phyloP scores from a whole-genome alignment of 2,113 vertebrate species.

The Isichthys henryi region DNA sequence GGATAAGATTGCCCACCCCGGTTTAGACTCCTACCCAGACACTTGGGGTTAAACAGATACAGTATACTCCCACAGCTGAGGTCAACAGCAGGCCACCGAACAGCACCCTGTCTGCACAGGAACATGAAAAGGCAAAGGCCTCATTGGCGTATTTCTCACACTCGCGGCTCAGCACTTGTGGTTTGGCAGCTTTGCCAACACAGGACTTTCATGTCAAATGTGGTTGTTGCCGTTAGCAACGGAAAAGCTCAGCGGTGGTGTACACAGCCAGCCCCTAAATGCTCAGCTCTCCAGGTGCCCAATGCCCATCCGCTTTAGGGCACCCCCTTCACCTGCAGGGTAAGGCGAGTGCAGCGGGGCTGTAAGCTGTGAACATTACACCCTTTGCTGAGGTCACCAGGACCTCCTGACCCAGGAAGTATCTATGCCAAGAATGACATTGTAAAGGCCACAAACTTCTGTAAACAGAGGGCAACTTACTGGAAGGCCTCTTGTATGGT shows the following conservation, averaged over 20 bases:
- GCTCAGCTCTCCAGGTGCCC: not conserved
- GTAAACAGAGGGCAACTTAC: constrained; percentile 39
- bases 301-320: not conserved
- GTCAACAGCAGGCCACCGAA: not conserved
- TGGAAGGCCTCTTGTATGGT: constrained; percentile 57
- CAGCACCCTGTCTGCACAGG: not conserved
- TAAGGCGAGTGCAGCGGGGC: not conserved
- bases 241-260: not conserved
- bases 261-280: not conserved
- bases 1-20: too few relatives aligned
- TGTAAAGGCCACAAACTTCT: not conserved
- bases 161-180: not conserved
- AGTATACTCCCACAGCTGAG: constrained; percentile 16
- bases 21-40: too few relatives aligned
- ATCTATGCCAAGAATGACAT: not conserved
- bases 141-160: not conserved
- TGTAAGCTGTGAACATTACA: not conserved
- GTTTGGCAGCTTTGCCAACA: not conserved
- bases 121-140: not conserved
- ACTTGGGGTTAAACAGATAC: constrained; percentile 27
- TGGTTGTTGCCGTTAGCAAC: not conserved
- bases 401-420: not conserved
- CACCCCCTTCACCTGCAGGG: not conserved
- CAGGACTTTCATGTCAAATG: not conserved
- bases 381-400: not conserved